Percentiles rank a stretch among this genome's conserved stretches.
Evolutionary conservation across 2,797 vertebrate genomes (phyloP).

Genomic region (Rhincodon typus): DNA sequence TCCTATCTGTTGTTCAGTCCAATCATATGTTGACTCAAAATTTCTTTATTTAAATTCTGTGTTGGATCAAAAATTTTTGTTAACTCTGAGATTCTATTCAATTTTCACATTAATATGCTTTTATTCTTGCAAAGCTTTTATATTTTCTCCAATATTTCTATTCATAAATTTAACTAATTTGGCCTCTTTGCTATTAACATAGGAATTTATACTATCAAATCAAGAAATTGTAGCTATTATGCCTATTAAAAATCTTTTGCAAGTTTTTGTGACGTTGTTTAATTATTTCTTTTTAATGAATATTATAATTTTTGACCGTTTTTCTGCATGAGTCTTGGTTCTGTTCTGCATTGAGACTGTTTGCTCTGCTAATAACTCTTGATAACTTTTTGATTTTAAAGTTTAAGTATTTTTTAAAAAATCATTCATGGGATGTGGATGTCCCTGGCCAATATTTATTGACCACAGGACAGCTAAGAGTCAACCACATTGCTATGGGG

Average conservation of each 20-base stretch:
- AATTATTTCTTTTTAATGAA: neutral
- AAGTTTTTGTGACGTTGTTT: neutral
- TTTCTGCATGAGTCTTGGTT: neutral
- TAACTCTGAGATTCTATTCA: neutral
- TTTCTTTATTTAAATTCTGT: neutral
- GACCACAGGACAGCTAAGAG: too few relatives aligned
- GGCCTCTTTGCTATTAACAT: neutral
- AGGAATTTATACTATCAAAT: neutral
- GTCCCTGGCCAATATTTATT: too few relatives aligned
- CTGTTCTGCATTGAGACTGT: neutral
- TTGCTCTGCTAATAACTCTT: neutral
- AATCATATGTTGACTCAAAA: neutral
- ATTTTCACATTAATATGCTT: neutral
- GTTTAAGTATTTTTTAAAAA: too few relatives aligned
- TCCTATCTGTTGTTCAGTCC: neutral
- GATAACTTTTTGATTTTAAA: too few relatives aligned
- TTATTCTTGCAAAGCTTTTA: neutral
- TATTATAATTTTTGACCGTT: neutral
- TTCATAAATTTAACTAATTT: neutral
- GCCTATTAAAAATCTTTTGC: neutral
- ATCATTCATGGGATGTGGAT: too few relatives aligned
- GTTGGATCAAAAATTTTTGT: neutral
- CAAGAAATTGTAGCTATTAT: neutral
- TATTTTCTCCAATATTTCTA: neutral
- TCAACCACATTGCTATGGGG: too few relatives aligned